Percentiles rank a stretch among this genome's conserved stretches.
Evolutionary conservation across 2,797 vertebrate species (phyloP).

Genomic region (Sylvilagus floridanus): DNA sequence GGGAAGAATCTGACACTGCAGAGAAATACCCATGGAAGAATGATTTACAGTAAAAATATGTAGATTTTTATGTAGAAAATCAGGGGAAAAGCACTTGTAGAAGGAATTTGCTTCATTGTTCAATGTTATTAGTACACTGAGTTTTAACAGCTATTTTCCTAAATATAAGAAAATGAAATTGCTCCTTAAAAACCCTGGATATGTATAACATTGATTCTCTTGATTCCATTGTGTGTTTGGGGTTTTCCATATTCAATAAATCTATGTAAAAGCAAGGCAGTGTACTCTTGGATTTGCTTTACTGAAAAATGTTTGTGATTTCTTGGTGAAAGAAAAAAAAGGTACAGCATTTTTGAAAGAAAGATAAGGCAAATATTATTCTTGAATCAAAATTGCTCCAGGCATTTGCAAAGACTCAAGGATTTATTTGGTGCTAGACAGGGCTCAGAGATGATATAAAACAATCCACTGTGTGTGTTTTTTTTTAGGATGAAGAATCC

Average conservation of each 20-base stretch:
- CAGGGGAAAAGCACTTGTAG: not conserved
- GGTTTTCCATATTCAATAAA: constrained; percentile 59
- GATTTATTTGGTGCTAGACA: not conserved
- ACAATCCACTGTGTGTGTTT: not conserved
- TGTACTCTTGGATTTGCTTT: constrained; percentile 57
- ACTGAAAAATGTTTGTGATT: constrained; percentile 49
- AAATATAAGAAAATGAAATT: not conserved
- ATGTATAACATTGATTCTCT: constrained; percentile 66
- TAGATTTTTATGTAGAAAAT: not conserved
- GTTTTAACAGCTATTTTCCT: not conserved
- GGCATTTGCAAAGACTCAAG: constrained; percentile 27
- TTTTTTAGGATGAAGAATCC: not conserved
- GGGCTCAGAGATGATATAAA: not conserved
- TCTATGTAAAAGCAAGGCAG: constrained; percentile 59
- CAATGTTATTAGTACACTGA: not conserved
- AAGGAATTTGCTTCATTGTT: not conserved
- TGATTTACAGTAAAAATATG: constrained; percentile 41
- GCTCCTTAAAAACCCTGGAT: constrained; percentile 28
- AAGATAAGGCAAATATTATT: not conserved
- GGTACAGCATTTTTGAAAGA: not conserved
- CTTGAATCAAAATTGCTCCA: constrained; percentile 51
- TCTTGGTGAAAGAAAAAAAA: constrained; percentile 34
- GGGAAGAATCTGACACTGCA: constrained; percentile 26
- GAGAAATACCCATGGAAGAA: constrained; percentile 67
- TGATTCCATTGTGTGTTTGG: constrained; percentile 18